Evolutionary conservation across 1,140 invertebrate species (phyloP), one percentile per base, ranked within the genome.

Genomic region (Rhizoglyphus robini): DNA sequence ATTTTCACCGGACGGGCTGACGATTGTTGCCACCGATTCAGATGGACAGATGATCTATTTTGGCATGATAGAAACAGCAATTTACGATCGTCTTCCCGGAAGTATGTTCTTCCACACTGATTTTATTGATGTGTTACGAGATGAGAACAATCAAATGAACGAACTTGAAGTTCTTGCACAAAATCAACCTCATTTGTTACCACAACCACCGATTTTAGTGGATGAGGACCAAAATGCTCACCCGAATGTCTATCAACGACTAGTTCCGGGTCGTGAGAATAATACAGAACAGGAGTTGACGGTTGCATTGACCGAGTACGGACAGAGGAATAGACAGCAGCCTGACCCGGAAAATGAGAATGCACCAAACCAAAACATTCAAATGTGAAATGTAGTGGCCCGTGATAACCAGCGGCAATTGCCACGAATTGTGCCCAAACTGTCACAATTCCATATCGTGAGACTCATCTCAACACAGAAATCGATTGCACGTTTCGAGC

Each of bases 111-210:
- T 98, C 76, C 93, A 97, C 73, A 98, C 93, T 4, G 95, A 98
- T 79, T 98, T 96, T 78, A 83, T 93, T 29, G 93, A 93, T 0
- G 72, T 96, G 63, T 82, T 93, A 32, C 79, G 90, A 32, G 93
- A 96, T 78, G 79, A 82, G 3, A 86, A 88, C 71, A 85, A 90
- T 72, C 85, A 86, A 71, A 91, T 95, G 4, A 78, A 96, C 46
- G 95, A n/a, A n/a, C n/a, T n/a, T n/a, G n/a, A 98, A 76, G 93
- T 96, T 75, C 92, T 96, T 78, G 97, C 93, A 0, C 91, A 96
- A 76, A 83, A 86, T 36, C 87, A 91, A 30, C 94, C 94, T n/a
- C 93, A 99, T 78, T 78, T 97, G 58, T 94, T 97, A 90, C 90
- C 93, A n/a, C n/a, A n/a, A n/a, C 92, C 94, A 4, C 93, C 94